Percentiles rank a stretch among this genome's conserved stretches.
Evolutionary conservation across 1,140 invertebrate species (phyloP).

Genomic region (Venturia canescens): DNA sequence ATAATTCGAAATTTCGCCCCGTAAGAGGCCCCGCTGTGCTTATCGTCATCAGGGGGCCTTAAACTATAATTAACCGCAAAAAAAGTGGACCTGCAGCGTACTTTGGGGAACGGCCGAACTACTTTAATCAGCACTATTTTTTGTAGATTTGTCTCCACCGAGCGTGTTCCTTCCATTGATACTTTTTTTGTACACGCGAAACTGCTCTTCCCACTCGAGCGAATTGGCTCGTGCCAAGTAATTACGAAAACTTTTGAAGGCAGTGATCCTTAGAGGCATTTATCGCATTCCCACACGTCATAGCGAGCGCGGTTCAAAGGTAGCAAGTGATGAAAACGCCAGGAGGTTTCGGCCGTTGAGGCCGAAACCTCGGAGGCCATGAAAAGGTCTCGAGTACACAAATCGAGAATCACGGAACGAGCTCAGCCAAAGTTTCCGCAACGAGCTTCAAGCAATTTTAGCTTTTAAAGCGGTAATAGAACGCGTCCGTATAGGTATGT

Average conservation of each 20-base stretch:
- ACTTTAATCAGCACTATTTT: neutral
- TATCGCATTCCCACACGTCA: neutral
- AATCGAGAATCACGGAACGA: neutral
- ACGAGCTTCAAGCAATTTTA: neutral
- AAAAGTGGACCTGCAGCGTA: no score
- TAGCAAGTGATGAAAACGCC: neutral
- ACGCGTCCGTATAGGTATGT: neutral
- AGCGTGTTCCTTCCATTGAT: neutral
- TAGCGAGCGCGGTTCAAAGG: neutral
- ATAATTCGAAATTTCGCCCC: no score
- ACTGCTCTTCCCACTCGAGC: neutral
- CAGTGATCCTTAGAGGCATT: neutral
- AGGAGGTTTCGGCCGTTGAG: neutral
- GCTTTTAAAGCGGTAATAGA: neutral
- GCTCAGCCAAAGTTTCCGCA: neutral
- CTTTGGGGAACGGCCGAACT: no score
- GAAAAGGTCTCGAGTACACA: neutral
- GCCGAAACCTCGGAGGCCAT: neutral
- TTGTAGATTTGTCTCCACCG: neutral
- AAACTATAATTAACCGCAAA: no score
- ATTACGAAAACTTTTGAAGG: neutral
- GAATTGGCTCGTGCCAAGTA: conserved; percentile 35
- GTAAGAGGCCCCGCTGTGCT: no score
- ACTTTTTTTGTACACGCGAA: neutral
- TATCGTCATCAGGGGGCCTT: no score